phyloP scores from a whole-genome alignment of 2,113 vertebrate genomes.

The Xiphophorus hellerii region DNA sequence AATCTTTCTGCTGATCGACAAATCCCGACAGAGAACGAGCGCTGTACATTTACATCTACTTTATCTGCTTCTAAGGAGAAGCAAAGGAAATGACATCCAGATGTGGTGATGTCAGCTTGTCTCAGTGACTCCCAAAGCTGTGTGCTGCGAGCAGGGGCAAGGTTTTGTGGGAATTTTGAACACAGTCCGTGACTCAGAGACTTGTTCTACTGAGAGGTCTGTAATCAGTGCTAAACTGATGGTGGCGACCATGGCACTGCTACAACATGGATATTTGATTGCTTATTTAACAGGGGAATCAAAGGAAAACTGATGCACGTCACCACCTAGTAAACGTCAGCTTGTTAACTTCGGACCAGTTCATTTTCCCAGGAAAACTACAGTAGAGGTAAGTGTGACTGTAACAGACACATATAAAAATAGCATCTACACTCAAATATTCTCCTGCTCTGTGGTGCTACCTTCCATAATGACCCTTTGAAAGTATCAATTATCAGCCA shows the following conservation, averaged over 20 bases:
- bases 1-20: neutral
- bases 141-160: conserved; percentile 33
- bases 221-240: conserved; percentile 51
- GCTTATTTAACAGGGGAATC: conserved; percentile 28
- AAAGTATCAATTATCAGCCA: conserved; percentile 45
- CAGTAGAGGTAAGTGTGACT: neutral
- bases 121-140: conserved; percentile 39
- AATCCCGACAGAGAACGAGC: neutral
- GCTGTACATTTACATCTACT: conserved; percentile 21
- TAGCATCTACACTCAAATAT: conserved; percentile 16
- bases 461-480: conserved; percentile 25
- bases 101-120: conserved; percentile 75
- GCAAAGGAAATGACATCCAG: conserved; percentile 63
- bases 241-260: conserved; percentile 7
- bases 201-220: conserved; percentile 47
- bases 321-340: conserved; percentile 22
- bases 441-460: conserved; percentile 18
- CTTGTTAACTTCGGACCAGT: neutral
- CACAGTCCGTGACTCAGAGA: conserved; percentile 22
- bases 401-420: conserved; percentile 15
- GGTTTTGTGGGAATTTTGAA: conserved; percentile 50
- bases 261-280: conserved; percentile 23
- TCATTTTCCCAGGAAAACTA: conserved; percentile 4
- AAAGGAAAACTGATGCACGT: conserved; percentile 27
- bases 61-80: conserved; percentile 46